These are phyloP conservation scores for Pterois miles DNA, from an alignment of 2,797 vertebrate genomes.

Conservation along the genomic window DNA sequence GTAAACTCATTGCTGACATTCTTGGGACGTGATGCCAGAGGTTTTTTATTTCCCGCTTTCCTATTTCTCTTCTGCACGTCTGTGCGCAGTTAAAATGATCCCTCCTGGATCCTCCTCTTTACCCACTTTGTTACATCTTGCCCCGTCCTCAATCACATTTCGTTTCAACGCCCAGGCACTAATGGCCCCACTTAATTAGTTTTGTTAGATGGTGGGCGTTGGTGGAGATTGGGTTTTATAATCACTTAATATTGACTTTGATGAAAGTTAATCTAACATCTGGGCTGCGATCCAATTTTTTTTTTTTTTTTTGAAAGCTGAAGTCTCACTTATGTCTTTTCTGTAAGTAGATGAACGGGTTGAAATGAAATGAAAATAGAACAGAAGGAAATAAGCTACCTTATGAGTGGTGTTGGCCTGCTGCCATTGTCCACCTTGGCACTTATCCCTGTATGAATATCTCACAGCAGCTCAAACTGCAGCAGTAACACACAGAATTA, in stretches of 20 bases:
- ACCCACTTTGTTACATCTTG: constrained; percentile 48
- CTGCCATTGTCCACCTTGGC: constrained; percentile 53
- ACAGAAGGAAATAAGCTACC: constrained; percentile 40
- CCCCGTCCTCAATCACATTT: constrained; percentile 44
- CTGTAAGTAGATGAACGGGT: constrained; percentile 52
- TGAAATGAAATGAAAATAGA: constrained; percentile 45
- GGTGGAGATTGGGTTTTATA: constrained; percentile 43
- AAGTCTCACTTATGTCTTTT: constrained; percentile 44
- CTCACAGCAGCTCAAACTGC: constrained; percentile 25
- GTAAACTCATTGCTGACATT: constrained; percentile 83
- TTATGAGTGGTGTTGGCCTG: constrained; percentile 42
- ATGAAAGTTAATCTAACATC: constrained; percentile 66
- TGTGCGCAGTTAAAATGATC: constrained; percentile 72
- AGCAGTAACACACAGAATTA: constrained; percentile 14
- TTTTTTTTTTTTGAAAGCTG: constrained; percentile 34
- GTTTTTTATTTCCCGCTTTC: constrained; percentile 64
- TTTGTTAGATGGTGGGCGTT: constrained; percentile 51
- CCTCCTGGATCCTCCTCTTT: constrained; percentile 57
- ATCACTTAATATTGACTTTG: constrained; percentile 65
- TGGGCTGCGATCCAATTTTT: constrained; percentile 51
- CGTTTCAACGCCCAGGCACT: constrained; percentile 35
- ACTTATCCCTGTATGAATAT: constrained; percentile 37
- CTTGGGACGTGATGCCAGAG: constrained; percentile 79
- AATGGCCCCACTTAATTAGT: constrained; percentile 57
- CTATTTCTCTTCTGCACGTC: constrained; percentile 61